Conservation (phyloP, 2,797 vertebrate species). For the Thaleichthys pacificus region DNA sequence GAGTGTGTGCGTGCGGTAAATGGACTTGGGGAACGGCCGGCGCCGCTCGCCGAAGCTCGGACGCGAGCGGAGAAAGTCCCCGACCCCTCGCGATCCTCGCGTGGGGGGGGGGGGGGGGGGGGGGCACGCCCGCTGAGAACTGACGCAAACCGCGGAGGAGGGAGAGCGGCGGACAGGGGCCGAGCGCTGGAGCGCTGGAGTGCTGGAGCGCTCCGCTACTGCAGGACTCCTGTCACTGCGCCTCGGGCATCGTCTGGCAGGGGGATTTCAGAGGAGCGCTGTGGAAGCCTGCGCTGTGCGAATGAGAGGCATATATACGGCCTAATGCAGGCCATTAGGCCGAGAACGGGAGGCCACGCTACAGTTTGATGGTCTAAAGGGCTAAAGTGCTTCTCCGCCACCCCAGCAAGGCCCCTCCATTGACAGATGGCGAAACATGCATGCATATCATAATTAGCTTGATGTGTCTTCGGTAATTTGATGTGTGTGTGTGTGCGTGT, state of each 20-base stretch:
- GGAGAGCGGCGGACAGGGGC: too few relatives aligned
- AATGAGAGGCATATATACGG: background rate
- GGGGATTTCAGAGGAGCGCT: slow-evolving; percentile 20
- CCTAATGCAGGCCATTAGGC: slow-evolving; percentile 3
- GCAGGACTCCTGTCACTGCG: slow-evolving; percentile 39
- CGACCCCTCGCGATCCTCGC: too few relatives aligned
- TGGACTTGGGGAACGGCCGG: slow-evolving; percentile 33
- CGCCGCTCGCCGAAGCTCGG: slow-evolving; percentile 20
- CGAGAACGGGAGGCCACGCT: background rate
- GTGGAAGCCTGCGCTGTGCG: slow-evolving; percentile 12
- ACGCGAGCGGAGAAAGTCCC: too few relatives aligned
- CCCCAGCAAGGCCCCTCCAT: background rate
- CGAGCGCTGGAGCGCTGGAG: too few relatives aligned
- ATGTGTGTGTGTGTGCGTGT: too few relatives aligned
- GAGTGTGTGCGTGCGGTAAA: slow-evolving; percentile 11
- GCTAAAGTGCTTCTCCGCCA: background rate
- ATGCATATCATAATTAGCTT: background rate
- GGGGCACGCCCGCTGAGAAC: too few relatives aligned
- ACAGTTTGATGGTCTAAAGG: background rate
- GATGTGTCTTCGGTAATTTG: too few relatives aligned
- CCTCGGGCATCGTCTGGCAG: slow-evolving; percentile 33
- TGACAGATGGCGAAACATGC: background rate
- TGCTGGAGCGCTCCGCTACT: too few relatives aligned
- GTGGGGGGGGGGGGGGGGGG: too few relatives aligned
- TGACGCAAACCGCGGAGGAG: too few relatives aligned